A percentile compares a stretch with the other conserved stretches of the same genome.
phyloP scores from a whole-genome alignment of 2,888 invertebrate genomes.

The Limnephilus marmoratus region DNA sequence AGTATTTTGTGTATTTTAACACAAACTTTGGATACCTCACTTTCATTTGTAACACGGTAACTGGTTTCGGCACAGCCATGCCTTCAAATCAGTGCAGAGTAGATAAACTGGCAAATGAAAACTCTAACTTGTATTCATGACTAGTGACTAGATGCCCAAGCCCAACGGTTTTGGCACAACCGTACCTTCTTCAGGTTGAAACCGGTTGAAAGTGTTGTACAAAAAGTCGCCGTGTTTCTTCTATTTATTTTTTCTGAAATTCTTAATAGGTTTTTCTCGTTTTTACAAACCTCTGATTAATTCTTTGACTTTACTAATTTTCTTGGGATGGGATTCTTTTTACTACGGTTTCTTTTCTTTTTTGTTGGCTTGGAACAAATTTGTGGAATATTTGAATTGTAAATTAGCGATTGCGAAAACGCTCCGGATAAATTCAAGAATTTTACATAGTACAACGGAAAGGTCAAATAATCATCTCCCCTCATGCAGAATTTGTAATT shows the following conservation, averaged over 20 bases:
- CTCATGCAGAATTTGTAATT: neutral
- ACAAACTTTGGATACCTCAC: too few relatives aligned
- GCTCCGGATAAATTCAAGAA: neutral
- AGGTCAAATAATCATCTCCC: neutral
- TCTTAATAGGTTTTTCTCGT: neutral
- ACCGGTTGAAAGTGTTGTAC: neutral
- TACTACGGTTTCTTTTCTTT: neutral
- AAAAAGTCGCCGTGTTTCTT: neutral
- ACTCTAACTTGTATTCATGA: too few relatives aligned
- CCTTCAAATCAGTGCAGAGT: neutral
- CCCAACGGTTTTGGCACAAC: neutral
- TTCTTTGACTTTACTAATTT: neutral
- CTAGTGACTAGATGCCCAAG: too few relatives aligned
- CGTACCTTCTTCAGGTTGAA: neutral
- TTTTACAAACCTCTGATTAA: neutral
- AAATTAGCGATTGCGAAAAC: neutral
- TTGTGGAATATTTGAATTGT: neutral
- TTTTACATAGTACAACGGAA: neutral
- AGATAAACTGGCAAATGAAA: neutral
- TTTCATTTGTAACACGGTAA: neutral
- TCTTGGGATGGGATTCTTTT: neutral
- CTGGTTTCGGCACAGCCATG: neutral
- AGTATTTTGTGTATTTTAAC: neutral
- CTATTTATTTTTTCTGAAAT: neutral
- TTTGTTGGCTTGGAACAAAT: neutral